phyloP scores from a whole-genome alignment of 2,797 vertebrate genomes.

The Anguilla pacifica region DNA sequence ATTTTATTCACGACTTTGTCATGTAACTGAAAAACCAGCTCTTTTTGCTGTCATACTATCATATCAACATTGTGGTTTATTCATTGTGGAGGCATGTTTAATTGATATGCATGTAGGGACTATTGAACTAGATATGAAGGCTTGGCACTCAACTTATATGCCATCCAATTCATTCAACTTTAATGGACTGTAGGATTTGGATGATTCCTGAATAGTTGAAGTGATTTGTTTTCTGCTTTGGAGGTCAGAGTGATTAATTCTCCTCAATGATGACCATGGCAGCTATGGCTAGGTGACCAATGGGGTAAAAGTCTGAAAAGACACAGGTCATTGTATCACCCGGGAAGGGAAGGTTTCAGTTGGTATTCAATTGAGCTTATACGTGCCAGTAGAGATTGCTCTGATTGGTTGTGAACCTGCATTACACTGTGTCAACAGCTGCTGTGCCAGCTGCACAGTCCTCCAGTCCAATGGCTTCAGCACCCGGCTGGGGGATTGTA shows the following conservation, averaged over 20 bases:
- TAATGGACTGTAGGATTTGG: not conserved
- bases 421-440: not conserved
- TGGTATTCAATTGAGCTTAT: not conserved
- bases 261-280: no score
- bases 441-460: no score
- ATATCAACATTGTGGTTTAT: not conserved
- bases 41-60: not conserved
- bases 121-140: not conserved
- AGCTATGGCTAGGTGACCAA: no score
- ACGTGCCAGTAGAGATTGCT: not conserved
- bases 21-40: not conserved
- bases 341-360: not conserved
- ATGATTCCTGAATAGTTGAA: not conserved
- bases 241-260: no score
- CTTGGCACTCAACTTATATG: not conserved
- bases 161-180: not conserved
- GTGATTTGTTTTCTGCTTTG: no score
- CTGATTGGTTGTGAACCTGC: not conserved
- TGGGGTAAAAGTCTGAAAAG: not conserved
- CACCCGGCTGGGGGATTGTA: no score
- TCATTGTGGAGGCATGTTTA: not conserved
- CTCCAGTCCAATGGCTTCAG: no score
- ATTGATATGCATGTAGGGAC: not conserved
- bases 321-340: not conserved
- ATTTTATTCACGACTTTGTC: not conserved